Base-by-base conservation (phyloP, 1,140 invertebrate species). In the Pseudomyrmex flavicornis region DNA sequence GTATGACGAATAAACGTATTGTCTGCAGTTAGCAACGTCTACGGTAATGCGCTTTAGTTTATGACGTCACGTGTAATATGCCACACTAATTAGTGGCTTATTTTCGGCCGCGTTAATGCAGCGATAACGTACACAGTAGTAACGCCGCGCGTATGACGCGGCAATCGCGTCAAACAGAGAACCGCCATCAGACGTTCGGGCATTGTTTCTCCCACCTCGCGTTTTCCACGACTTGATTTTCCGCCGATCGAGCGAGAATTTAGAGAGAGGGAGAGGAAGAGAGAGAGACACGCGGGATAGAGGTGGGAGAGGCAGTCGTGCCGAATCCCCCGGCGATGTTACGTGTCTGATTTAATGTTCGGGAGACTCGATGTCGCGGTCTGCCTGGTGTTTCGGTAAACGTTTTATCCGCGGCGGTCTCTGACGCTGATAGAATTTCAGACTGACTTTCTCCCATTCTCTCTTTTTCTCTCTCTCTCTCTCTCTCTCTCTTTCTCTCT, bases 331-430 rank as follows among this genome's bases (percentile, higher is more conserved):
- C 44, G 76, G 56, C 76, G 76, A 80, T 72, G 76, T 80, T 80
- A 80, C 76, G 76, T 80, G 76, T 80, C 76, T 80, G 76, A 80
- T 80, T 80, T 80, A 80, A 80, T 80, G 76, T 72, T 72, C 59
- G 66, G 76, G 66, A 35, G 76, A 80, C 66, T 80, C 76, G 76
- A 80, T 72, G 76, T 80, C 76, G 76, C 66, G 17, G 50, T 48
- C 76, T 79, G 76, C 65, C 54, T 80, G 66, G 66, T 80, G 76
- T 80, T 80, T 72, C 66, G 22, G 54, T 80, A 80, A 80, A 80
- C 76, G 76, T 80, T 80, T 80, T 80, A 80, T 80, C 76, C 46
- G 26, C 56, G 44, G 52, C 66, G 66, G 15, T 80, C 44, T 80
- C 44, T 80, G 76, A 80, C 76, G 66, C 66, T 80, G 66, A 80